phyloP scores from a whole-genome alignment of 2,113 vertebrate genomes.

The Chamaetylas fuelleborni region DNA sequence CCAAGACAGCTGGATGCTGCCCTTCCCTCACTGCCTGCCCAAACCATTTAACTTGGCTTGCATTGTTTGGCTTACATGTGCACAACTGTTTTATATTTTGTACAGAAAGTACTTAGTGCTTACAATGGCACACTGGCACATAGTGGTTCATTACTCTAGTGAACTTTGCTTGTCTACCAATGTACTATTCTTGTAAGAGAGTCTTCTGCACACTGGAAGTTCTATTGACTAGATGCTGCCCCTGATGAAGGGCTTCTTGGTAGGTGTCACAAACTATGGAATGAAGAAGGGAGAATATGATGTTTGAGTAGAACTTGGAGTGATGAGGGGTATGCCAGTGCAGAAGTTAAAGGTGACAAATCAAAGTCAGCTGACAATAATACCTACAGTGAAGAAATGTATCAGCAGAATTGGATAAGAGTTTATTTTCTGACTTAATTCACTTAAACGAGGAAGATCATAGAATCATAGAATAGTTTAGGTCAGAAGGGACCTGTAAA shows the following conservation, averaged over 20 bases:
- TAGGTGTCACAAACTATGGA: neutral
- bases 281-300: neutral
- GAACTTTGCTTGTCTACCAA: neutral
- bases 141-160: neutral
- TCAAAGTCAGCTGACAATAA: neutral
- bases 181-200: neutral
- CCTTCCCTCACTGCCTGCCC: neutral
- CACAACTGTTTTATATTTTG: neutral
- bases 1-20: neutral
- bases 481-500: neutral
- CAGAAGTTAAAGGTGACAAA: neutral
- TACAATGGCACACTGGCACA: neutral
- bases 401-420: neutral
- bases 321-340: neutral
- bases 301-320: neutral
- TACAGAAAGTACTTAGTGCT: neutral
- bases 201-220: neutral
- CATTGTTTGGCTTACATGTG: neutral
- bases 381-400: neutral
- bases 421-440: neutral
- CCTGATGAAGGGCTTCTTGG: neutral
- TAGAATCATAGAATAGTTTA: neutral
- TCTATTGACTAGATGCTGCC: neutral
- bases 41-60: neutral
- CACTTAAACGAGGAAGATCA: neutral